Percentiles rank a stretch among this genome's conserved stretches.
phyloP scores from a whole-genome alignment of 2,113 vertebrate species.

The Cyprinus carpio region DNA sequence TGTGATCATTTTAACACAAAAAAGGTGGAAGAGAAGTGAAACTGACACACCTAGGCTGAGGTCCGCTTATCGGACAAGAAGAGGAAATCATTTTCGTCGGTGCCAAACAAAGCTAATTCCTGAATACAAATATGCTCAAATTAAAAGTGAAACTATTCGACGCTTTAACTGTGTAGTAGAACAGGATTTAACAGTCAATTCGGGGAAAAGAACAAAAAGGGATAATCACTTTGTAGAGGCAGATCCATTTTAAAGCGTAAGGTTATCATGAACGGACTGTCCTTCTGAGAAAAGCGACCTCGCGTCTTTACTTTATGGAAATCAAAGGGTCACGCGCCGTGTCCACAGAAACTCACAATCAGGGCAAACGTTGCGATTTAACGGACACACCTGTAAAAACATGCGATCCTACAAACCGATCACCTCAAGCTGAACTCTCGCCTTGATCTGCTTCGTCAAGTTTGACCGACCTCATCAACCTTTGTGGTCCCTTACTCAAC shows the following conservation, averaged over 20 bases:
- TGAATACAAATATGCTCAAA: neutral
- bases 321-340: neutral
- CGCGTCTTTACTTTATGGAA: neutral
- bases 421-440: neutral
- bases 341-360: neutral
- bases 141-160: constrained; percentile 6
- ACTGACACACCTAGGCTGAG: constrained; percentile 17
- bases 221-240: neutral
- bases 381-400: constrained; percentile 38
- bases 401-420: neutral
- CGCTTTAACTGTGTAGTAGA: too few species aligned
- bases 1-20: neutral
- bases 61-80: neutral
- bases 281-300: neutral
- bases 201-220: neutral
- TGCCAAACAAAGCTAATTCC: neutral
- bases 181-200: neutral
- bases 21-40: constrained; percentile 12
- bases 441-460: neutral
- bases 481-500: constrained; percentile 8
- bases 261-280: neutral
- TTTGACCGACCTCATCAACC: neutral
- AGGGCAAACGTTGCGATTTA: neutral
- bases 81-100: neutral
- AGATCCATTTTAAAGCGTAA: neutral